Base-by-base conservation (phyloP, 2,113 vertebrate species). In the Tetrao urogallus region DNA sequence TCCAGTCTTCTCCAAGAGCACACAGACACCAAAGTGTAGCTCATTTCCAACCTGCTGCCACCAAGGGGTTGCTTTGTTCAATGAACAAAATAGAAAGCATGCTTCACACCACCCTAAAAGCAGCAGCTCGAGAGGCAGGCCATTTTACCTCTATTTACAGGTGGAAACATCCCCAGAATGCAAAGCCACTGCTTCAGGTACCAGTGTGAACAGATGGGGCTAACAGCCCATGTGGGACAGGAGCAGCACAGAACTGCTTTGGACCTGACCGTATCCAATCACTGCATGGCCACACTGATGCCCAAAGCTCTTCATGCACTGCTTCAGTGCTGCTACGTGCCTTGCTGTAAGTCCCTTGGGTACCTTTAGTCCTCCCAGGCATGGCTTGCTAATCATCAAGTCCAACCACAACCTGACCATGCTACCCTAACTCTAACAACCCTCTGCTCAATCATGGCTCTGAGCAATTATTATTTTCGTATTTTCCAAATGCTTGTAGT, bases 281-380 rank as follows among this genome's bases (percentile, higher is more conserved):
- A 30, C 52, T 28, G 52, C 27, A 56, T 15, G 28, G 52, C 52
- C 52, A 56, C 27, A 30, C 15, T 30, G 27, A 10, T 30, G 27
- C 15, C 52, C 27, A 56, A 28, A 30, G 52, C 28, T 50, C 52
- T 63, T 71, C 34, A 7, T 3, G 1, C 22, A 1, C 2, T 0
- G 14, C 66, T 43, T 48, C n/a, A 56, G n/a, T 32, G 34, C 48
- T 28, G 58, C 78, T 61, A 5, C 0, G 65, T 0, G 0, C 52
- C 60, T 40, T 15, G 11, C 30, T 45, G 20, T 22, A 4, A 13
- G 27, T 2, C 61, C 66, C n/a, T 82, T 3, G 1, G 32, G 72
- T 56, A 72, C 27, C 43, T 58, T 42, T 1, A 27, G 48, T 52
- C 54, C 67, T 65, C 75, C 9, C 43, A 76, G 79, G 21, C 2